phyloP scores from a whole-genome alignment of 2,888 invertebrate species.

The Synanthedon tipuliformis region DNA sequence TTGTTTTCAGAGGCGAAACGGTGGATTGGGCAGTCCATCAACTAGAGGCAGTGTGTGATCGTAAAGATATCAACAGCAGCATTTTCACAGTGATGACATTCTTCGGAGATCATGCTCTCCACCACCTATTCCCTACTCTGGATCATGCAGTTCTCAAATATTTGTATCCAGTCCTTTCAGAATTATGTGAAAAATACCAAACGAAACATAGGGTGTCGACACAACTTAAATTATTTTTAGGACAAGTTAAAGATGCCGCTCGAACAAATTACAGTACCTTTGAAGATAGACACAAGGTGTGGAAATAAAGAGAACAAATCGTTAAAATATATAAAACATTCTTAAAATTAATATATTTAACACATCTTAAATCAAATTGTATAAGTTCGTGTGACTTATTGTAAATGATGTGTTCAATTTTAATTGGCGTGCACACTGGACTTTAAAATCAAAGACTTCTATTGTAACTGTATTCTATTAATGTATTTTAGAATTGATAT shows the following conservation, averaged over 20 bases:
- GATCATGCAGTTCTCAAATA: conserved; percentile 77
- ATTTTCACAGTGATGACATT: conserved; percentile 74
- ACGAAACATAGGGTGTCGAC: conserved; percentile 46
- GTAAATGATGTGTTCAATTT: no score
- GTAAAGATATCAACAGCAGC: conserved; percentile 74
- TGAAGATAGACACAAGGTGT: neutral
- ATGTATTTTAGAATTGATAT: no score
- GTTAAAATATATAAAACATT: no score
- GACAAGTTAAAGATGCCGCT: conserved; percentile 26
- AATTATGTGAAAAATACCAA: conserved; percentile 63
- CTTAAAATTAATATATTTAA: no score
- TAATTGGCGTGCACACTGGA: no score
- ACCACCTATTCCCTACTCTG: conserved; percentile 82
- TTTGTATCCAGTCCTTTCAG: conserved; percentile 63
- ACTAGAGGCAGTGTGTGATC: conserved; percentile 78
- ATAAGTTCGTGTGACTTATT: no score
- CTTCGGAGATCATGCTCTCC: conserved; percentile 81
- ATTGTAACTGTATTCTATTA: no score
- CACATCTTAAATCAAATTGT: no score
- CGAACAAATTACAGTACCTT: neutral
- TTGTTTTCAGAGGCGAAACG: conserved; percentile 24
- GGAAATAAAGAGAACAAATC: no score
- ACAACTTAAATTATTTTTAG: conserved; percentile 39
- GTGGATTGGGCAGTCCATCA: conserved; percentile 83
- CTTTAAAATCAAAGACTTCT: no score